A percentile compares a stretch with the other conserved stretches of the same genome.
phyloP scores from a whole-genome alignment of 2,888 invertebrate species.

The Drosophila nigritarsus region DNA sequence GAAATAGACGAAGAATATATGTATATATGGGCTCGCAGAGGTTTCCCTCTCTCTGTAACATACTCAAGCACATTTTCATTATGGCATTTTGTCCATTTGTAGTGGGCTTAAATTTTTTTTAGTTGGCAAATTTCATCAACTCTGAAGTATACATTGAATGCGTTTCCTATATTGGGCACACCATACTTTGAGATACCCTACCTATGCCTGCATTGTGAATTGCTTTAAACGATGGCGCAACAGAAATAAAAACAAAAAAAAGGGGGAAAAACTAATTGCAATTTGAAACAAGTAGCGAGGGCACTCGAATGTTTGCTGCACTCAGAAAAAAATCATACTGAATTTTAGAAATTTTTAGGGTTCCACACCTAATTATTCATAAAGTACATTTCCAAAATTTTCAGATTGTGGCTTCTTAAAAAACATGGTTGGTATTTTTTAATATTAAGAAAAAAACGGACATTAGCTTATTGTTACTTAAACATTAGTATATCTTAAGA shows the following conservation, averaged over 20 bases:
- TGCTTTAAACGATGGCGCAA: slow-evolving; percentile 17
- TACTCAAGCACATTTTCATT: neutral
- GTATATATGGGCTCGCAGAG: neutral
- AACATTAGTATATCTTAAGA: neutral
- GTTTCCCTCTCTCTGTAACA: neutral
- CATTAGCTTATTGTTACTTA: neutral
- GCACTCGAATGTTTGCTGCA: slow-evolving; percentile 47
- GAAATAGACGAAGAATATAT: neutral
- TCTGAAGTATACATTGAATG: neutral
- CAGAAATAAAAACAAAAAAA: slow-evolving; percentile 2
- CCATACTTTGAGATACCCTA: neutral
- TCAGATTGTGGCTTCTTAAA: neutral
- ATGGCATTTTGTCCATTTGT: neutral
- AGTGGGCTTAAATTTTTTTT: neutral
- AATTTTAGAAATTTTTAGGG: neutral
- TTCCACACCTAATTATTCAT: no score
- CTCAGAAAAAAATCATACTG: neutral
- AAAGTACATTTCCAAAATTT: neutral
- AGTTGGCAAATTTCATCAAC: neutral
- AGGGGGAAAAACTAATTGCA: slow-evolving; percentile 32
- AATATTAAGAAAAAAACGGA: neutral
- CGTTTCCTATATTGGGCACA: neutral
- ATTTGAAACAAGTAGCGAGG: slow-evolving; percentile 40
- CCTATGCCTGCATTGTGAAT: slow-evolving; percentile 19
- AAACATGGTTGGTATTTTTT: neutral